These are phyloP conservation scores for Chionoecetes opilio DNA, from an alignment of 1,140 invertebrate genomes.

Conservation along the genomic window DNA sequence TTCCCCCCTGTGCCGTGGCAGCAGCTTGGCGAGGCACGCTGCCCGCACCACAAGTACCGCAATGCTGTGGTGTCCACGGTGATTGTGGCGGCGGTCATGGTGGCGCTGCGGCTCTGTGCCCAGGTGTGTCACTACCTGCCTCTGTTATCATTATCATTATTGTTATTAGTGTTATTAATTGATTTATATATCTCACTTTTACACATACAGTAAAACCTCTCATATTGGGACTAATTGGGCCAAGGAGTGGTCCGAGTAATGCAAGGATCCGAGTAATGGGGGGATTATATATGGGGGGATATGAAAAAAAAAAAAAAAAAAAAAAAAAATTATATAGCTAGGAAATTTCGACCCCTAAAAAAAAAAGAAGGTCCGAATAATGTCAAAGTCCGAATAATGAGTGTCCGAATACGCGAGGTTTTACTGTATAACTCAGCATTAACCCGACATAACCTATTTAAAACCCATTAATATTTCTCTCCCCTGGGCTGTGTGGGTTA, in stretches of 20 bases:
- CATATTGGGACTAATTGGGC: not conserved
- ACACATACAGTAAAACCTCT: no score
- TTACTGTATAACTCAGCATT: no score
- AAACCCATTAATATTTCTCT: not conserved
- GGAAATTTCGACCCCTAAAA: not conserved
- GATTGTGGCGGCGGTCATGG: not conserved
- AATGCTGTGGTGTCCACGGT: not conserved
- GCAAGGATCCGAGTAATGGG: no score
- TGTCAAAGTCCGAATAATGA: no score
- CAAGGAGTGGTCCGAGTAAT: not conserved
- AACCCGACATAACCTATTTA: no score
- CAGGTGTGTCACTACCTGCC: not conserved
- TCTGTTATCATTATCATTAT: not conserved
- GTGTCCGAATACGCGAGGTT: not conserved
- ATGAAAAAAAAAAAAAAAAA: no score
- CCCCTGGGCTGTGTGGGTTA: no score
- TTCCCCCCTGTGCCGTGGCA: not conserved
- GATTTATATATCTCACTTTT: no score
- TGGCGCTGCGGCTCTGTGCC: not conserved
- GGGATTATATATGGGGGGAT: no score
- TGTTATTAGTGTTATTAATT: not conserved
- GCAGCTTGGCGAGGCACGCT: not conserved
- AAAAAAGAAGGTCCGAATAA: not conserved
- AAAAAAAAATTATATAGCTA: no score
- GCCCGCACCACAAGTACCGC: not conserved